phyloP scores from a whole-genome alignment of 1,140 invertebrate species.

The Ceratitis capitata region DNA sequence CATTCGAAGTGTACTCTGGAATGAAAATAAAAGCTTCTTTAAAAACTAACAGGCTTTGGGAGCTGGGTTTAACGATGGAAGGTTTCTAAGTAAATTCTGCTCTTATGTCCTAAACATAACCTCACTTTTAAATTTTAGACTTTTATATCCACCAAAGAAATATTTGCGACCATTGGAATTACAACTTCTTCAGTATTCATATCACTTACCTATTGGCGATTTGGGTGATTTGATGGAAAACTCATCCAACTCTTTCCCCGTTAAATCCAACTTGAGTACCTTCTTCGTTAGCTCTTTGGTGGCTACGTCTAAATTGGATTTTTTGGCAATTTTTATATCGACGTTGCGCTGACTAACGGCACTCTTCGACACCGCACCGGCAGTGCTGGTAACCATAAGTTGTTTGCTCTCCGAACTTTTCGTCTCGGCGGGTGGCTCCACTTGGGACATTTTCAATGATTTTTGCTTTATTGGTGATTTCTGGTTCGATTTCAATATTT shows the following conservation, averaged over 20 bases:
- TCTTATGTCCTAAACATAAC: no score
- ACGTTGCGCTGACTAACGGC: constrained; percentile 71
- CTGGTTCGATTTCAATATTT: not conserved
- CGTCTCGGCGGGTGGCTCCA: not conserved
- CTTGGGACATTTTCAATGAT: constrained; percentile 37
- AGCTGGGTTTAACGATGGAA: no score
- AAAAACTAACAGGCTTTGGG: no score
- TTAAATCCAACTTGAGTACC: constrained; percentile 73
- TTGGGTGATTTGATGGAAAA: constrained; percentile 61
- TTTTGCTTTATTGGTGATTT: constrained; percentile 11
- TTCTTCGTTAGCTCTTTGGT: constrained; percentile 72
- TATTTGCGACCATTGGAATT: no score
- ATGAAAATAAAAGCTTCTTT: no score
- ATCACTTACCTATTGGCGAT: constrained; percentile 60
- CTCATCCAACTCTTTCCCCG: constrained; percentile 58
- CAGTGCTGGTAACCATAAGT: not conserved
- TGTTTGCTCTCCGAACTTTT: not conserved
- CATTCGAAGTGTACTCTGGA: no score
- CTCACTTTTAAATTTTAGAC: not conserved
- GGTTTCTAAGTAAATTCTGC: no score
- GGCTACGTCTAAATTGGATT: constrained; percentile 28
- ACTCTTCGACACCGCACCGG: constrained; percentile 55
- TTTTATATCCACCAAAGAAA: not conserved
- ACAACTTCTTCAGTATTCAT: not conserved
- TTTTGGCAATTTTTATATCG: constrained; percentile 65